phyloP scores from a whole-genome alignment of 2,888 invertebrate species.

The Zele albiditarsus region DNA sequence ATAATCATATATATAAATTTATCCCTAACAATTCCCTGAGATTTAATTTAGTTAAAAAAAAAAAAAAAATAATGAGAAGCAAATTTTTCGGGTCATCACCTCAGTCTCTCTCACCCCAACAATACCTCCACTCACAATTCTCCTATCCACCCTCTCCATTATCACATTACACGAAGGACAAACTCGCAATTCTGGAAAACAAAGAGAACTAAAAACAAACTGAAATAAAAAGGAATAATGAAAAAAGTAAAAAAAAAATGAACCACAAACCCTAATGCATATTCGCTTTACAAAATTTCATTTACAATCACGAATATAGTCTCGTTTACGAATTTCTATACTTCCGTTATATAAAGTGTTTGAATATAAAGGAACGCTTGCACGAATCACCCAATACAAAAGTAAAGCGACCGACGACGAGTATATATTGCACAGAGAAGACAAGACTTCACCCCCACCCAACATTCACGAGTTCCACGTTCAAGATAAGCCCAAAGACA shows the following conservation, averaged over 20 bases:
- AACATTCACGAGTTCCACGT: constrained; percentile 16
- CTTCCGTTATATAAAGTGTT: neutral
- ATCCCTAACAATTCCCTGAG: too few species aligned
- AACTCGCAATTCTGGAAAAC: neutral
- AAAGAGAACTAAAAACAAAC: neutral
- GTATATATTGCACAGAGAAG: neutral
- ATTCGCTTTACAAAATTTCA: neutral
- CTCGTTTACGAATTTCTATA: constrained; percentile 12
- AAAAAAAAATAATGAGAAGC: too few species aligned
- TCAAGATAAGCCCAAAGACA: constrained; percentile 62
- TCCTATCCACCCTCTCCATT: too few species aligned
- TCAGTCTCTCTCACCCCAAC: too few species aligned
- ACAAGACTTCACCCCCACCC: constrained; percentile 26
- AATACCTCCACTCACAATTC: too few species aligned
- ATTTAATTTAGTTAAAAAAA: too few species aligned
- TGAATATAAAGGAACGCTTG: neutral
- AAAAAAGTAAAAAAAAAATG: neutral
- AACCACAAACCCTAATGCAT: neutral
- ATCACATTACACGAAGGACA: too few species aligned
- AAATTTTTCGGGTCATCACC: too few species aligned
- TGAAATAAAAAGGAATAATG: neutral
- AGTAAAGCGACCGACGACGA: neutral
- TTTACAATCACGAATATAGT: constrained; percentile 7
- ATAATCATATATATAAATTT: too few species aligned
- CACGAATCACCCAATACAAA: neutral